These are phyloP conservation scores for Trematomus loennbergii DNA, from an alignment of 2,113 vertebrate species.

Conservation along the genomic window DNA sequence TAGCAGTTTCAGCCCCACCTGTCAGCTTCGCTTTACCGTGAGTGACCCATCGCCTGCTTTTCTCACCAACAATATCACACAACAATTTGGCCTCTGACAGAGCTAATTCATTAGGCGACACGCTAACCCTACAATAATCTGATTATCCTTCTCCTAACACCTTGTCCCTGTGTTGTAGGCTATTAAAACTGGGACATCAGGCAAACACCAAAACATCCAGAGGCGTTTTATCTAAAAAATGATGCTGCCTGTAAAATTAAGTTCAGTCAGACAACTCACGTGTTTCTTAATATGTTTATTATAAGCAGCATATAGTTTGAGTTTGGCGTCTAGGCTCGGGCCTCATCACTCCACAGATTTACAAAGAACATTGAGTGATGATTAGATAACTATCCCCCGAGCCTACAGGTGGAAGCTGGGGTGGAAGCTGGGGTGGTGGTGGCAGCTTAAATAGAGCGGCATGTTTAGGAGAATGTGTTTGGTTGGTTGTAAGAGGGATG, in stretches of 20 bases:
- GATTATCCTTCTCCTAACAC: constrained; percentile 55
- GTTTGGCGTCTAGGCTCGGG: too few relatives aligned
- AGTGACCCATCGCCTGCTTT: neutral
- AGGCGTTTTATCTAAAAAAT: constrained; percentile 3
- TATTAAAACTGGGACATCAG: neutral
- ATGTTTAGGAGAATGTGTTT: too few relatives aligned
- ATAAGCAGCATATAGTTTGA: too few relatives aligned
- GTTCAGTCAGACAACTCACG: neutral
- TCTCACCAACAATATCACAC: constrained; percentile 46
- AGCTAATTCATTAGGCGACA: constrained; percentile 55
- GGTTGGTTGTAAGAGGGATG: too few relatives aligned
- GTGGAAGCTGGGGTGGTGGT: too few relatives aligned
- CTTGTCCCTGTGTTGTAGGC: constrained; percentile 22
- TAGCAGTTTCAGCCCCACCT: constrained; percentile 20
- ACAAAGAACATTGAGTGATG: too few relatives aligned
- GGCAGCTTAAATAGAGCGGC: too few relatives aligned
- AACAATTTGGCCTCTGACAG: constrained; percentile 50
- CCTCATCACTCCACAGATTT: too few relatives aligned
- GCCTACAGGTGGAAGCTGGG: too few relatives aligned
- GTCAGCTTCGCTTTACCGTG: constrained; percentile 24
- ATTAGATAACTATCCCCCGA: too few relatives aligned
- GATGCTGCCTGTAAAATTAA: neutral
- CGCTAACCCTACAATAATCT: constrained; percentile 56
- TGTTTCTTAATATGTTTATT: too few relatives aligned
- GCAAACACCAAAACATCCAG: constrained; percentile 4